Conservation (phyloP, 1,140 invertebrate species). For the Hesperophylax magnus region DNA sequence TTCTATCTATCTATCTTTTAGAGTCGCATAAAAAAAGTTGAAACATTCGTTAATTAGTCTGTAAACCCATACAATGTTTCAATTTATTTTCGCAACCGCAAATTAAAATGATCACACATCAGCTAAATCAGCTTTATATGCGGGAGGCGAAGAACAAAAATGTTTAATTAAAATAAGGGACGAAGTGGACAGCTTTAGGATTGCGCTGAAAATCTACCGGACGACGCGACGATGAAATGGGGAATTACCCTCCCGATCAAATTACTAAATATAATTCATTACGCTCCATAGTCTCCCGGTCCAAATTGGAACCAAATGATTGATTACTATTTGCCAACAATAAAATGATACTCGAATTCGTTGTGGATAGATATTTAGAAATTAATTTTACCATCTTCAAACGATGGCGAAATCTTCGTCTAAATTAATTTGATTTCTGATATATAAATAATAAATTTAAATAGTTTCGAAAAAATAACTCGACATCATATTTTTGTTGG, state of each 20-base stretch:
- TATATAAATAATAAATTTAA: not conserved
- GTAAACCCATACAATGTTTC: too few species aligned
- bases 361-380: not conserved
- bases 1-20: too few species aligned
- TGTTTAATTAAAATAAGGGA: conserved; percentile 14
- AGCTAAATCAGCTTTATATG: too few species aligned
- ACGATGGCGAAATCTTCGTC: not conserved
- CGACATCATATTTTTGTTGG: not conserved
- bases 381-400: not conserved
- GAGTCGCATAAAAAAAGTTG: too few species aligned
- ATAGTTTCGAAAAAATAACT: not conserved
- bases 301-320: conserved; percentile 16
- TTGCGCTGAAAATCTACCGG: not conserved
- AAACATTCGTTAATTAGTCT: too few species aligned
- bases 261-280: not conserved
- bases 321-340: not conserved
- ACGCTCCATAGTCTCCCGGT: not conserved
- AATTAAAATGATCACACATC: too few species aligned
- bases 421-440: not conserved
- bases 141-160: not conserved
- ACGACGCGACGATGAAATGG: conserved; percentile 1
- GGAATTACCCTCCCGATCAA: conserved; percentile 23
- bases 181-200: not conserved
- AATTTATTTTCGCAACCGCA: too few species aligned
- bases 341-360: not conserved